A percentile compares a stretch with the other conserved stretches of the same genome.
These are phyloP conservation scores for Drosophila simulans DNA, from an alignment of 1,140 invertebrate species.

Conservation along the genomic window DNA sequence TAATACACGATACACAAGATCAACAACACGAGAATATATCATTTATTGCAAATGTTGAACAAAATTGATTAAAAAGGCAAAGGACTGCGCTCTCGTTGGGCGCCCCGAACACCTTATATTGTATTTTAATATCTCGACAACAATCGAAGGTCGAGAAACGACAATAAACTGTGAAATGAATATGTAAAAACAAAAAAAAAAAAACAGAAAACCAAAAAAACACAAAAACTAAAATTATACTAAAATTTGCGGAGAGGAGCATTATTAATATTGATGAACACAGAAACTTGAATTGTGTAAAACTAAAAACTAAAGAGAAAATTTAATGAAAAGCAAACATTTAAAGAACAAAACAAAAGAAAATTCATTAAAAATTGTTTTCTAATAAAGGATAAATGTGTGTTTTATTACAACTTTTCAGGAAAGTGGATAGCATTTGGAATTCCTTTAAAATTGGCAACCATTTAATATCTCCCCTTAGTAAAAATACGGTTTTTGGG, in stretches of 20 bases:
- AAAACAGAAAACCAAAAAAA: conserved; percentile 21
- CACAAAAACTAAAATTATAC: conserved; percentile 72
- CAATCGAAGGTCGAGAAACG: conserved; percentile 84
- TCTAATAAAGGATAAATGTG: conserved; percentile 73
- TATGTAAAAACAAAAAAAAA: conserved; percentile 71
- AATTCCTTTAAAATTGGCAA: neutral
- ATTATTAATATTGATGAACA: conserved; percentile 68
- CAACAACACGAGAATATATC: conserved; percentile 69
- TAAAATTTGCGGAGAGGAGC: conserved; percentile 64
- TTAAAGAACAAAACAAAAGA: conserved; percentile 68
- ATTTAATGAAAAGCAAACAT: conserved; percentile 71
- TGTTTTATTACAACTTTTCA: conserved; percentile 29
- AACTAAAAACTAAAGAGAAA: conserved; percentile 60
- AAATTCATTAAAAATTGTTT: conserved; percentile 84
- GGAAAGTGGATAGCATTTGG: neutral
- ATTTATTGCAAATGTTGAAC: conserved; percentile 77
- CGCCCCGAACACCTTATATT: conserved; percentile 67
- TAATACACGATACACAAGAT: conserved; percentile 51
- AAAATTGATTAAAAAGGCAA: conserved; percentile 40
- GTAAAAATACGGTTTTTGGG: conserved; percentile 35
- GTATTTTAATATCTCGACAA: conserved; percentile 85
- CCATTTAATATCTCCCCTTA: neutral
- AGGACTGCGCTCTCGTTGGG: conserved; percentile 52
- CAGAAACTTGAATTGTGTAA: conserved; percentile 74
- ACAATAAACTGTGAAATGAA: conserved; percentile 85